These are phyloP conservation scores for Ypsolopha sequella DNA, from an alignment of 2,888 invertebrate species.

Conservation along the genomic window DNA sequence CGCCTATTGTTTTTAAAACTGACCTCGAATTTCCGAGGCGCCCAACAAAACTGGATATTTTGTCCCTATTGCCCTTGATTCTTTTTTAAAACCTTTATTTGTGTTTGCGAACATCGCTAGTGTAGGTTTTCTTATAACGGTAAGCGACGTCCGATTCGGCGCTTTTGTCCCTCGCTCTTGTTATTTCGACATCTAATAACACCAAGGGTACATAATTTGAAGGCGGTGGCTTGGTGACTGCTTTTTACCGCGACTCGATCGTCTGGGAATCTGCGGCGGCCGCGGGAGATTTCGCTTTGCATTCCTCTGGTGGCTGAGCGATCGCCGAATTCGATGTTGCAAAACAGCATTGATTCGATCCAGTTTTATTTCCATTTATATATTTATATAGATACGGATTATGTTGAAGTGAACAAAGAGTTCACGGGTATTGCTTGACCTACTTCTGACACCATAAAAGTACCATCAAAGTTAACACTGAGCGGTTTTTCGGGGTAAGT, in stretches of 20 bases:
- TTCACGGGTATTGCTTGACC: slow-evolving; percentile 31
- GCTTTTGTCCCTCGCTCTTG: slow-evolving; percentile 23
- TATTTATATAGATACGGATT: no score
- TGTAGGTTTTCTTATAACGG: slow-evolving; percentile 52
- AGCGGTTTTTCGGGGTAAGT: slow-evolving; percentile 1
- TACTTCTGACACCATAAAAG: slow-evolving; percentile 50
- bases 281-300: slow-evolving; percentile 60
- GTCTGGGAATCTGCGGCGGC: slow-evolving; percentile 68
- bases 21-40: slow-evolving; percentile 37
- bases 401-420: background rate
- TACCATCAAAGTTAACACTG: slow-evolving; percentile 48
- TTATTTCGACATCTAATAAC: slow-evolving; percentile 60
- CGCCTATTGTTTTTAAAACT: slow-evolving; percentile 31
- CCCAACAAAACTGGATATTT: slow-evolving; percentile 27
- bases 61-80: slow-evolving; percentile 51
- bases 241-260: slow-evolving; percentile 54
- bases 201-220: slow-evolving; percentile 52
- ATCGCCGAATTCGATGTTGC: slow-evolving; percentile 4
- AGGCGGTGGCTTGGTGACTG: slow-evolving; percentile 56
- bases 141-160: slow-evolving; percentile 37
- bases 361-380: no score
- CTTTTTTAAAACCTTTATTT: slow-evolving; percentile 26
- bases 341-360: background rate
- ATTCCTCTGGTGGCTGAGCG: slow-evolving; percentile 52
- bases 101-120: slow-evolving; percentile 21